A percentile compares a stretch with the other conserved stretches of the same genome.
Evolutionary conservation across 2,113 vertebrate species (phyloP).

Genomic region (Progne subis): DNA sequence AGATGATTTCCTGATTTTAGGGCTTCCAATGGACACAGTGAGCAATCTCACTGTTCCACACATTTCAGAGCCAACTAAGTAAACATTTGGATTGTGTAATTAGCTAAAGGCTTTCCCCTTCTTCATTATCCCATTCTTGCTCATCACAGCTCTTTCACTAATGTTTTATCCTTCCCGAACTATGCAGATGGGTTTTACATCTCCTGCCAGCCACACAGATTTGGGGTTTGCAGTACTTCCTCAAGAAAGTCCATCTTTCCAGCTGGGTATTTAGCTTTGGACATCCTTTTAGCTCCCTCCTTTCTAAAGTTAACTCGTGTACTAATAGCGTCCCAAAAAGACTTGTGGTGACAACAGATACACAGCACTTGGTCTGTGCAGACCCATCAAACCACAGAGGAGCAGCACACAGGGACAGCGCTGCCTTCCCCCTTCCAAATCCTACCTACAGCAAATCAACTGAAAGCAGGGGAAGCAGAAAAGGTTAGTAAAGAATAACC

Average conservation of each 20-base stretch:
- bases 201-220: conserved; percentile 16
- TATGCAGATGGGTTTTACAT: background rate
- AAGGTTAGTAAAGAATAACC: conserved; percentile 20
- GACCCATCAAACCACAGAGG: background rate
- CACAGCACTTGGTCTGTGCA: background rate
- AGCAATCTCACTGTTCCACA: background rate
- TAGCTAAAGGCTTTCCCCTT: background rate
- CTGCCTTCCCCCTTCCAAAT: background rate
- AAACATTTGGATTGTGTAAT: background rate
- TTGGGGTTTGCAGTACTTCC: background rate
- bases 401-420: background rate
- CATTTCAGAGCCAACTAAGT: background rate
- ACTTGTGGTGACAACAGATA: background rate
- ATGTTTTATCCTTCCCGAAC: background rate
- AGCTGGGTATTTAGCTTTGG: background rate
- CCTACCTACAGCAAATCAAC: conserved; percentile 14
- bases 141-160: background rate
- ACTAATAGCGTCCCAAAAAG: background rate
- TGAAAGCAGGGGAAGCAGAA: conserved; percentile 48
- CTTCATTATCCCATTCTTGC: background rate
- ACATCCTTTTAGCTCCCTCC: background rate
- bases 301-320: background rate
- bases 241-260: background rate
- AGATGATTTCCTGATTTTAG: background rate
- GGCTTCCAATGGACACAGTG: background rate